These are phyloP conservation scores for Aplocera efformata DNA, from an alignment of 2,888 invertebrate genomes.

Conservation along the genomic window DNA sequence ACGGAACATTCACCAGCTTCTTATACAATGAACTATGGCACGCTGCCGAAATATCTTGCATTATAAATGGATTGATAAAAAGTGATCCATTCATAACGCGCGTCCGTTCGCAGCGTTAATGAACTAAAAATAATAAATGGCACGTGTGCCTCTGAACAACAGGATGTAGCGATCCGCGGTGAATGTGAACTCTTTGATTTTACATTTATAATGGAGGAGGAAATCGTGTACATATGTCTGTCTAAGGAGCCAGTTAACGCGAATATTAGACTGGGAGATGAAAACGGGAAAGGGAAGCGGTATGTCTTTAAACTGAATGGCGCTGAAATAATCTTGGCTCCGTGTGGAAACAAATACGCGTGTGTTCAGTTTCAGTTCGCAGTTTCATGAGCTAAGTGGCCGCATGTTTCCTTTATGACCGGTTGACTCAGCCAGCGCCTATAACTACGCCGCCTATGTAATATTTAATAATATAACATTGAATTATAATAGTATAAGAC, in stretches of 20 bases:
- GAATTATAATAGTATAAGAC: no score
- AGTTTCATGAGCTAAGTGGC: constrained; percentile 7
- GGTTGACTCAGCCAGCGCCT: constrained; percentile 7
- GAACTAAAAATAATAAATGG: constrained; percentile 54
- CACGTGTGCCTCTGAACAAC: constrained; percentile 59
- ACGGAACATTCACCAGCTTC: no score
- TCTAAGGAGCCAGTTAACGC: constrained; percentile 38
- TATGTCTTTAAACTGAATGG: constrained; percentile 44
- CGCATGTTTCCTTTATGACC: constrained; percentile 16
- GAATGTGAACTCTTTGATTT: constrained; percentile 51
- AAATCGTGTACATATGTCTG: constrained; percentile 66
- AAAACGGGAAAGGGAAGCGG: constrained; percentile 56
- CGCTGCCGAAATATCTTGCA: neutral
- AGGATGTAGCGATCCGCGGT: constrained; percentile 55
- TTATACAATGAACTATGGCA: no score
- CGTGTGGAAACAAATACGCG: constrained; percentile 35
- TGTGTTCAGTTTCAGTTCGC: constrained; percentile 26
- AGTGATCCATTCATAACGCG: constrained; percentile 16
- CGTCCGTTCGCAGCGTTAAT: constrained; percentile 27
- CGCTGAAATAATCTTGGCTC: constrained; percentile 35
- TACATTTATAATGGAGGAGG: constrained; percentile 50
- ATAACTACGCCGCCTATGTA: no score
- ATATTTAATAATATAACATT: no score
- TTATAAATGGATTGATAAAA: constrained; percentile 15
- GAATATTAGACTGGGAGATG: constrained; percentile 47